A percentile compares a stretch with the other conserved stretches of the same genome.
Conservation (phyloP, 2,113 vertebrate genomes). For the Camelus dromedarius region DNA sequence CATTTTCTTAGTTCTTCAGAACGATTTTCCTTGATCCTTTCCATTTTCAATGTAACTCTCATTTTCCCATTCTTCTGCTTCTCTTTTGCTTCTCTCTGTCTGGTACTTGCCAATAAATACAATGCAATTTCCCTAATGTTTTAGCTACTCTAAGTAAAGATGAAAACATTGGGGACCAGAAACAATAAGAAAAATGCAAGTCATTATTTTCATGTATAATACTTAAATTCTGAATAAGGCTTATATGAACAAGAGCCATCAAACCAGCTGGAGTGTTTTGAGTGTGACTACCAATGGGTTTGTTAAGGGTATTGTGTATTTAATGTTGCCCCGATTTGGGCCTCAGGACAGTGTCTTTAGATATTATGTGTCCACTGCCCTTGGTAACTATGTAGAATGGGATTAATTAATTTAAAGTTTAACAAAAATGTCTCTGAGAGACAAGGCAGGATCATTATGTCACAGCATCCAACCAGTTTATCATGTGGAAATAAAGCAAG, state of each 20-base stretch:
- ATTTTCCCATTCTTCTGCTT: neutral
- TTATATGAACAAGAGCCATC: neutral
- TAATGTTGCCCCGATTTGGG: neutral
- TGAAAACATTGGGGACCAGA: neutral
- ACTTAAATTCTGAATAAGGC: neutral
- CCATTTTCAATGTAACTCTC: neutral
- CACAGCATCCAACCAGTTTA: neutral
- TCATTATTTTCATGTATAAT: neutral
- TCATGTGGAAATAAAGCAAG: neutral
- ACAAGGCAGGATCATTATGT: neutral
- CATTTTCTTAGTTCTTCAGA: neutral
- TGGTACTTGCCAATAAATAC: neutral
- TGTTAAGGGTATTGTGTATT: neutral
- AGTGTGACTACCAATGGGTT: neutral
- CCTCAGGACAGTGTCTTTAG: neutral
- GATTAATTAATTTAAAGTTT: constrained; percentile 5
- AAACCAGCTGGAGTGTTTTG: neutral
- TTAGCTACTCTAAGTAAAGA: neutral
- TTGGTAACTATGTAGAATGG: neutral
- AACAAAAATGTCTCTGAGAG: neutral
- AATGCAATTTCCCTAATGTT: neutral
- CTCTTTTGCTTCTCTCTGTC: neutral
- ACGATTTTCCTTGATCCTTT: neutral
- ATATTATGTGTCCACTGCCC: neutral
- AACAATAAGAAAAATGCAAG: neutral